Conservation (phyloP, 2,797 vertebrate species). For the Loriculus beryllinus region DNA sequence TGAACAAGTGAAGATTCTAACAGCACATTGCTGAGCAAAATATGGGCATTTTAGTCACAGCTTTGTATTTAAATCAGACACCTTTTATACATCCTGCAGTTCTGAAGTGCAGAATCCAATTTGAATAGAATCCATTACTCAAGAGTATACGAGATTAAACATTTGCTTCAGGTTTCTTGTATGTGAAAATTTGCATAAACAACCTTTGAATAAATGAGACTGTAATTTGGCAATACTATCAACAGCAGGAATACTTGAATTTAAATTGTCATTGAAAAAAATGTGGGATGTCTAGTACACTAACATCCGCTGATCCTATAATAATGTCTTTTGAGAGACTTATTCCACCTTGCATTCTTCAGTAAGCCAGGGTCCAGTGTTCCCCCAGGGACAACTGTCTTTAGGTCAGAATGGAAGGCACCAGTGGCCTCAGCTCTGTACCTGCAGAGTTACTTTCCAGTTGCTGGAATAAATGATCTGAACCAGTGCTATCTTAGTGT, state of each 20-base stretch:
- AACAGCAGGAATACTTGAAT: not conserved
- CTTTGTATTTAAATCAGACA: not conserved
- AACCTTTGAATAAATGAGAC: not conserved
- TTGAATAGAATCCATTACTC: not conserved
- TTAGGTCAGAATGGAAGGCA: not conserved
- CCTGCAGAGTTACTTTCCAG: not conserved
- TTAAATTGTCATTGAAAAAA: not conserved
- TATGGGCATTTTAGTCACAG: not conserved
- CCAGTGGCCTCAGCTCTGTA: accelerated
- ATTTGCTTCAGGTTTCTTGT: not conserved
- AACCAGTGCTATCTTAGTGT: not conserved
- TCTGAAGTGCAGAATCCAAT: not conserved
- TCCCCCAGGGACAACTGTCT: not conserved
- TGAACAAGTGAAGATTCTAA: not conserved
- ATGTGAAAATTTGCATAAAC: not conserved
- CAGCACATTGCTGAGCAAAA: not conserved
- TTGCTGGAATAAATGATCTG: not conserved
- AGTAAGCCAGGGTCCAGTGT: not conserved
- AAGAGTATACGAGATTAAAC: not conserved
- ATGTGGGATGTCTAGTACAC: not conserved
- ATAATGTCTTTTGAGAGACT: not conserved
- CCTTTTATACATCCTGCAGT: not conserved
- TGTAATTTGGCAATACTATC: not conserved
- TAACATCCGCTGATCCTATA: not conserved
- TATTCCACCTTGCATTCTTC: not conserved